Evolutionary conservation across 1,140 invertebrate species (phyloP), one percentile per base, ranked within the genome.

Genomic region (Olivierus martensii): DNA sequence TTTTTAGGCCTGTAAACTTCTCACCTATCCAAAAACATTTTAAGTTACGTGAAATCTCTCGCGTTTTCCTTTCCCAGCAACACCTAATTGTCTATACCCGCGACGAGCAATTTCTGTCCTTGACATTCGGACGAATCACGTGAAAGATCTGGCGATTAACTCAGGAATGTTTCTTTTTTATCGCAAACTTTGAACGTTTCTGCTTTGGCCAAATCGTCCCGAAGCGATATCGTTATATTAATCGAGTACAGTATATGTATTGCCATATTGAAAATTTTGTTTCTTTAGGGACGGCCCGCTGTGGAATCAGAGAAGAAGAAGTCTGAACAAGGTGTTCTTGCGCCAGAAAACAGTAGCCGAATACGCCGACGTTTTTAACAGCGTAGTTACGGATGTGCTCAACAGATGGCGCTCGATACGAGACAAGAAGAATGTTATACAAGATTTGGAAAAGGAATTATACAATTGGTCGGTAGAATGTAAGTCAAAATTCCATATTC

Each of bases 401-500:
- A 18, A 62, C 2, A 65, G 65, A 41, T 79, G 75, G 74, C 19
- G 34, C 6, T 15, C n/a, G 37, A 49, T 18, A 15, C 44, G 15
- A 10, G 22, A 46, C 22, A 35, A 53, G 6, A 15, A 47, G 12
- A 36, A 53, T 3, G 50, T 71, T 34, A 63, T 73, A 5, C 43
- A 47, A 3, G 63, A 81, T 59, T 65, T 87, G 42, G 79, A 84
- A 60, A 63, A 68, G n/a, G 75, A 81, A 59, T 68, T 87, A 9
- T 87, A 87, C 63, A 74, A 73, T 57, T 79, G 82, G 73, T 84
- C 84, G 3, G 78, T 82, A 56, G 79, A 85, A 64, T 79, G 82
- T 84, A 69, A 60, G 67, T 59, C 14, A 22, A 38, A 28, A 18
- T 14, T 12, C 18, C 4, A 28, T 28, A 28, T 28, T 28, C n/a